Evolutionary conservation across 2,113 vertebrate species (phyloP).

Genomic region (Chrysemys picta): DNA sequence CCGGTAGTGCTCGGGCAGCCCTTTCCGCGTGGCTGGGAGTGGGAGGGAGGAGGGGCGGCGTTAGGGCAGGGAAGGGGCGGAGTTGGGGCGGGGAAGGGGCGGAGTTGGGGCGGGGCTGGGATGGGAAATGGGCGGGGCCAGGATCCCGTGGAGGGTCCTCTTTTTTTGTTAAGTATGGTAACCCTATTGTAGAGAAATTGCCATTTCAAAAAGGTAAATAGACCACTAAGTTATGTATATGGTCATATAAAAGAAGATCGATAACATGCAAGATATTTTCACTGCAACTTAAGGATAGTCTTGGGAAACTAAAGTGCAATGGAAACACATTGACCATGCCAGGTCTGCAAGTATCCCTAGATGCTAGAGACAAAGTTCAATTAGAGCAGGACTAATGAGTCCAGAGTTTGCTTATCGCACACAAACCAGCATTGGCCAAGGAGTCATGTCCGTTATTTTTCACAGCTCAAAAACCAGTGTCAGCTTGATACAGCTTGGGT

Average conservation of each 20-base stretch:
- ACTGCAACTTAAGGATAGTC: background rate
- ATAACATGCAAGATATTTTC: fast-evolving
- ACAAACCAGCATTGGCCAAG: background rate
- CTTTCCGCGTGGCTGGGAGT: no score
- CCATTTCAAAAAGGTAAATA: conserved; percentile 7
- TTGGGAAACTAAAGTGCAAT: background rate
- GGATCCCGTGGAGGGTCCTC: no score
- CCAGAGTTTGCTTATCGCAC: background rate
- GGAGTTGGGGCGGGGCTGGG: no score
- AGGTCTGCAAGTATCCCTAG: background rate
- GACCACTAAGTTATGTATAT: background rate
- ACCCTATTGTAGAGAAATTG: background rate
- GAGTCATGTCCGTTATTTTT: fast-evolving
- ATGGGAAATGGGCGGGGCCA: no score
- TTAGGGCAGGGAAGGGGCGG: no score
- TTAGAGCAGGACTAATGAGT: background rate
- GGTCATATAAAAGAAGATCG: fast-evolving
- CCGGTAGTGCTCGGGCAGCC: no score
- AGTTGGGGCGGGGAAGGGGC: no score
- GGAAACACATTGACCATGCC: background rate
- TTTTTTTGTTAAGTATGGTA: no score
- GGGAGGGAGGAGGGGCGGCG: no score
- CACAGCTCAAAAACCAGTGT: background rate
- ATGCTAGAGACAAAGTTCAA: background rate
- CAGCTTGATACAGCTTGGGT: fast-evolving